A percentile compares a stretch with the other conserved stretches of the same genome.
phyloP scores from a whole-genome alignment of 2,888 invertebrate species.

The Coleophora flavipennella region DNA sequence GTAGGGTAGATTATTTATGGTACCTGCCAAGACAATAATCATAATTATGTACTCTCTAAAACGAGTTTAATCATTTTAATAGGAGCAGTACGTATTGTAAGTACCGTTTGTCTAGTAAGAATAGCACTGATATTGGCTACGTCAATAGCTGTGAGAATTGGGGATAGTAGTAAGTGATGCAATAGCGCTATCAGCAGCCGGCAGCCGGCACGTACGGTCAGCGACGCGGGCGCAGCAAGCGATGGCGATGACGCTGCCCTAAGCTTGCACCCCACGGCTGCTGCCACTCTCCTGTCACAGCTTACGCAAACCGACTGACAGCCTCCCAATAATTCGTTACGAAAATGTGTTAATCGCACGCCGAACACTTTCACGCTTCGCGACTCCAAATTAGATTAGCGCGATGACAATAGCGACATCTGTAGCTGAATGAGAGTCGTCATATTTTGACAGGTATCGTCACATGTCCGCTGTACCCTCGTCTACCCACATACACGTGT shows the following conservation, averaged over 20 bases:
- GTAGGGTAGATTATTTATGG: too few relatives aligned
- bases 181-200: not conserved
- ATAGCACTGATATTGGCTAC: too few relatives aligned
- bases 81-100: too few relatives aligned
- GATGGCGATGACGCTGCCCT: not conserved
- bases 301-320: slow-evolving; percentile 69
- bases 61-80: too few relatives aligned
- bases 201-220: not conserved
- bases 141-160: too few relatives aligned
- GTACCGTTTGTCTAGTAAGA: too few relatives aligned
- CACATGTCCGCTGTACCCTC: slow-evolving; percentile 50
- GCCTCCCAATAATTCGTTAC: slow-evolving; percentile 67
- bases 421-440: slow-evolving; percentile 61
- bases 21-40: too few relatives aligned
- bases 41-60: too few relatives aligned
- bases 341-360: slow-evolving; percentile 68
- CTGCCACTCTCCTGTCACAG: slow-evolving; percentile 70
- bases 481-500: slow-evolving; percentile 70
- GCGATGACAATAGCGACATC: slow-evolving; percentile 65
- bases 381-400: slow-evolving; percentile 65
- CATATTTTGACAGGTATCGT: slow-evolving; percentile 72
- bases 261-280: slow-evolving; percentile 46
- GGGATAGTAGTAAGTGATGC: too few relatives aligned
- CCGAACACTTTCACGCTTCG: slow-evolving; percentile 62
- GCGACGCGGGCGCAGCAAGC: not conserved